Conservation (phyloP, 2,797 vertebrate species). For the Neosilurus hyrtlii region DNA sequence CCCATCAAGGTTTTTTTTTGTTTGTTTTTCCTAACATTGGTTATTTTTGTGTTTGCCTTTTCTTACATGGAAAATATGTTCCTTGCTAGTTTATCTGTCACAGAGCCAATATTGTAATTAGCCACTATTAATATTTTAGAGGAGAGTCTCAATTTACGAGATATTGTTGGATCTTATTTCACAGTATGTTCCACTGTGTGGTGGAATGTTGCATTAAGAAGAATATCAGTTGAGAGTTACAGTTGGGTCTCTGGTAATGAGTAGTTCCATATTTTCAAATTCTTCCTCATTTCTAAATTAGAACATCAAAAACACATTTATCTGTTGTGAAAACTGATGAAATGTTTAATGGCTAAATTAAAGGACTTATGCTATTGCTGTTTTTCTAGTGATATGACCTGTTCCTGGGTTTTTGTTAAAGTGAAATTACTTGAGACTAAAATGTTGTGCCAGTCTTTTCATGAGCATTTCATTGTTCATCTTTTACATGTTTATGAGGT, state of each 20-base stretch:
- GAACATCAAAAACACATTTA: not conserved
- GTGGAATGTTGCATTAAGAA: conserved; percentile 22
- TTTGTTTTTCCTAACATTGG: conserved; percentile 2
- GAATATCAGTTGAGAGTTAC: conserved; percentile 44
- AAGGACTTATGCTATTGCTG: conserved; percentile 13
- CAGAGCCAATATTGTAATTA: conserved; percentile 58
- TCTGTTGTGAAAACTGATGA: not conserved
- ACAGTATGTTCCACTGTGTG: conserved; percentile 19
- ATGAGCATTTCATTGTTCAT: not conserved
- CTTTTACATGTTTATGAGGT: not conserved
- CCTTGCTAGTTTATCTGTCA: conserved; percentile 41
- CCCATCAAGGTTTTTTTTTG: not conserved
- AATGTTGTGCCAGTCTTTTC: not conserved
- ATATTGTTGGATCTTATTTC: conserved; percentile 50
- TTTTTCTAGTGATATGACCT: conserved; percentile 37
- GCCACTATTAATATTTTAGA: conserved; percentile 66
- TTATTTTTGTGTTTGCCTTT: not conserved
- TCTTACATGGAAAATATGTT: not conserved
- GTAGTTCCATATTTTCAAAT: not conserved
- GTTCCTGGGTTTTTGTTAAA: conserved; percentile 33
- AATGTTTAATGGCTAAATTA: conserved; percentile 1
- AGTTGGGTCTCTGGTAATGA: conserved; percentile 27
- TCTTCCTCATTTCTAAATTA: not conserved
- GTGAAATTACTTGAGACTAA: not conserved
- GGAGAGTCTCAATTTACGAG: conserved; percentile 57